phyloP scores from a whole-genome alignment of 2,888 invertebrate genomes.

The Leucoma salicis region DNA sequence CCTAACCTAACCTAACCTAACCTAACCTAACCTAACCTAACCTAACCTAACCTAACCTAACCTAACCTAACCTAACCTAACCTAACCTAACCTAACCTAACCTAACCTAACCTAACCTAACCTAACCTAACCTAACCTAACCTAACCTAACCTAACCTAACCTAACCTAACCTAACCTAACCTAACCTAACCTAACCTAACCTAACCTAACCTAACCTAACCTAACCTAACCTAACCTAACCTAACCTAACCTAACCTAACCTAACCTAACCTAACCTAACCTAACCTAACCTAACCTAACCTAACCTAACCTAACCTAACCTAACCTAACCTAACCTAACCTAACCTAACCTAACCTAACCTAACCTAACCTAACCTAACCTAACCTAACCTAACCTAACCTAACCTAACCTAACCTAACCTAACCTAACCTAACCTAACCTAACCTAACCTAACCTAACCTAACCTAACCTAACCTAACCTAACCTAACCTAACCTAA shows the following conservation, averaged over 20 bases:
- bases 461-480: constrained; percentile 19
- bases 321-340: constrained; percentile 1
- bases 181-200: constrained; percentile 21
- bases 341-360: constrained; percentile 10
- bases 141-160: constrained; percentile 15
- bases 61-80: constrained; percentile 16
- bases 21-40: constrained; percentile 21
- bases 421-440: constrained; percentile 14
- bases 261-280: constrained; percentile 7
- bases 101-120: constrained; percentile 27
- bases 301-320: constrained; percentile 7
- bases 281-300: constrained; percentile 8
- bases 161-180: constrained; percentile 13
- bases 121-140: constrained; percentile 25
- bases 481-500: constrained; percentile 24
- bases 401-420: constrained; percentile 1
- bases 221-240: constrained; percentile 22
- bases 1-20: constrained; percentile 20
- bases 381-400: constrained; percentile 8
- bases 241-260: constrained; percentile 20
- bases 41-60: constrained; percentile 29
- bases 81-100: constrained; percentile 26
- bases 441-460: constrained; percentile 15
- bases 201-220: constrained; percentile 22
- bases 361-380: constrained; percentile 5